Conservation (phyloP, 92 coral and sea anemone species). For the Ricordea florida region DNA sequence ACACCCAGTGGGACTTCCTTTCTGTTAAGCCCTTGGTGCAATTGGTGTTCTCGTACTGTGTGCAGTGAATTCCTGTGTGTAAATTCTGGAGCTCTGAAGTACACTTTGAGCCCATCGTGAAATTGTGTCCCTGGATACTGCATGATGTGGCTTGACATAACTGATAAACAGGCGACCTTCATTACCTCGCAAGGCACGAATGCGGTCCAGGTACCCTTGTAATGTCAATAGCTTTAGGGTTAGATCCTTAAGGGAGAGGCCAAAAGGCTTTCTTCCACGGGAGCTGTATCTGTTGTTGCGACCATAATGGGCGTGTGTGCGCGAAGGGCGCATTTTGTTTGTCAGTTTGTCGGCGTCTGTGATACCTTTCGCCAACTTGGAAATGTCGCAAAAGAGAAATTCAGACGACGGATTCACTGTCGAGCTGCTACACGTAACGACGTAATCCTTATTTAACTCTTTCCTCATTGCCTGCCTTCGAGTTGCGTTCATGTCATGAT, state of each 20-base stretch:
- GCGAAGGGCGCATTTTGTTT: constrained; percentile 29
- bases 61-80: constrained; percentile 27
- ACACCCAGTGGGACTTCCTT: constrained; percentile 38
- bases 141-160: constrained; percentile 18
- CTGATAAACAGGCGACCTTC: constrained; percentile 20
- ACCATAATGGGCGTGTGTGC: not conserved
- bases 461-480: constrained; percentile 49
- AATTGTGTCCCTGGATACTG: constrained; percentile 38
- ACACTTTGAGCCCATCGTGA: constrained; percentile 57
- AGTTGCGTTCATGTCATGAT: too few species aligned
- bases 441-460: constrained; percentile 41
- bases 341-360: constrained; percentile 25
- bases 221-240: too few species aligned
- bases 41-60: constrained; percentile 65
- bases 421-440: constrained; percentile 24
- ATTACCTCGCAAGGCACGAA: not conserved
- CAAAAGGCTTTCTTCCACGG: constrained; percentile 8
- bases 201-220: constrained; percentile 30
- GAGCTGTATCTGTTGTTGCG: not conserved
- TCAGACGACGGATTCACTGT: constrained; percentile 23
- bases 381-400: constrained; percentile 32
- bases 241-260: too few species aligned
- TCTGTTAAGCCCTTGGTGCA: constrained; percentile 42
- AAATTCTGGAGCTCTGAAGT: constrained; percentile 47
- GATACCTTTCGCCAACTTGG: constrained; percentile 27